Evolutionary conservation across 2,888 invertebrate species (phyloP).

Genomic region (Tortrix viridana): DNA sequence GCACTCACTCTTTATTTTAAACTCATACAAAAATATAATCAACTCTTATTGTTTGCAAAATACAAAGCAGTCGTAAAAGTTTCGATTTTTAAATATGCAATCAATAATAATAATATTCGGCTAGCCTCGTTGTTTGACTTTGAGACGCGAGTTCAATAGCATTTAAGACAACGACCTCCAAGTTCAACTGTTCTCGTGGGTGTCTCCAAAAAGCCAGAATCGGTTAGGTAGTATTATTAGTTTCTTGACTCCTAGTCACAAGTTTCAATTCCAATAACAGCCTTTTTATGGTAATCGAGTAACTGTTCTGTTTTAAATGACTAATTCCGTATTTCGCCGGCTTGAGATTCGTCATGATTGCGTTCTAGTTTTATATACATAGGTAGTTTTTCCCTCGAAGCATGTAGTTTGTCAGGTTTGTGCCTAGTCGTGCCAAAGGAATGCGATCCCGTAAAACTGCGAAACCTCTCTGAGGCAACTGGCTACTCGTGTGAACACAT

Average conservation of each 20-base stretch:
- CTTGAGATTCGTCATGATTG: conserved; percentile 24
- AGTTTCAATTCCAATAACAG: conserved; percentile 26
- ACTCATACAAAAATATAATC: too few species aligned
- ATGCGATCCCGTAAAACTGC: conserved; percentile 13
- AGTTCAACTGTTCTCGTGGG: conserved; percentile 30
- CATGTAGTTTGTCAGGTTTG: conserved; percentile 16
- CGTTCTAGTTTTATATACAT: conserved; percentile 27
- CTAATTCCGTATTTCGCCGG: conserved; percentile 15
- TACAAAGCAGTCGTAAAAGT: conserved; percentile 11
- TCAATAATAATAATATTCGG: conserved; percentile 29
- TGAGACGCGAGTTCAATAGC: conserved; percentile 36
- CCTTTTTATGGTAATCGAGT: conserved; percentile 31
- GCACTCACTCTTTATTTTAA: too few species aligned
- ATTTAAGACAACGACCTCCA: conserved; percentile 37
- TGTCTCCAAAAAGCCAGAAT: conserved; percentile 30
- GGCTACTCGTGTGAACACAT: conserved; percentile 1
- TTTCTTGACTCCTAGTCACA: conserved; percentile 31
- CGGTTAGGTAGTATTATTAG: conserved; percentile 26
- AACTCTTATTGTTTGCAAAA: conserved; percentile 4
- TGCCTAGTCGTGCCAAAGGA: conserved; percentile 14
- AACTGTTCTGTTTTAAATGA: conserved; percentile 22
- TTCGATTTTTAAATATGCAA: conserved; percentile 27
- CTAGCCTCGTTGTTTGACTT: conserved; percentile 35
- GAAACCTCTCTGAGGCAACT: conserved; percentile 21
- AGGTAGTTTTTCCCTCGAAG: conserved; percentile 1